A percentile compares a stretch with the other conserved stretches of the same genome.
These are phyloP conservation scores for Pachypsylla venusta DNA, from an alignment of 1,140 invertebrate species.

Conservation along the genomic window DNA sequence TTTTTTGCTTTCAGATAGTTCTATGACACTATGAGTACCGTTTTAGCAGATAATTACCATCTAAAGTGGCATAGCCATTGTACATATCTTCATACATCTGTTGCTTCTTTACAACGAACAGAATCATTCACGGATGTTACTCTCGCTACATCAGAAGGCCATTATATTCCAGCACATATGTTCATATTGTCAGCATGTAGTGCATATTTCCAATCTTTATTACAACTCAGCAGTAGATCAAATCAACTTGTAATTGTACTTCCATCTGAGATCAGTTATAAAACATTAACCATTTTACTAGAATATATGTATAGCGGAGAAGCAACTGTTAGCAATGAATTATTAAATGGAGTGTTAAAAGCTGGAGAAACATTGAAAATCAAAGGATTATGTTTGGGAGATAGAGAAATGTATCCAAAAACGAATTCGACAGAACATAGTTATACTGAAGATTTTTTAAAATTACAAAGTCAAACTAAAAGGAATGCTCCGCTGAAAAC, in stretches of 20 bases:
- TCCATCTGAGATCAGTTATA: slow-evolving; percentile 60
- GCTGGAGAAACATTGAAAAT: slow-evolving; percentile 64
- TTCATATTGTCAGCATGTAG: slow-evolving; percentile 69
- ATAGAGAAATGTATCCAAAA: slow-evolving; percentile 26
- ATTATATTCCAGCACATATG: slow-evolving; percentile 68
- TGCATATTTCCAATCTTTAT: slow-evolving; percentile 40
- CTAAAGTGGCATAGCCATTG: slow-evolving; percentile 74
- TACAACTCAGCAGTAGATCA: slow-evolving; percentile 30
- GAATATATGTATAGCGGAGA: slow-evolving; percentile 77
- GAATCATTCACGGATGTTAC: slow-evolving; percentile 73
- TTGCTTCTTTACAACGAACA: slow-evolving; percentile 57
- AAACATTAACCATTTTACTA: slow-evolving; percentile 61
- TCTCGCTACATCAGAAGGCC: slow-evolving; percentile 60
- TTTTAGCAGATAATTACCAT: slow-evolving; percentile 55
- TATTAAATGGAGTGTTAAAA: slow-evolving; percentile 56
- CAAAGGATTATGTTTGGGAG: slow-evolving; percentile 24
- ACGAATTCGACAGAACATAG: slow-evolving; percentile 20
- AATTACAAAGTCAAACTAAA: not conserved
- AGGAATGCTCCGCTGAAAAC: not conserved
- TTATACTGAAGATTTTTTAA: slow-evolving; percentile 8
- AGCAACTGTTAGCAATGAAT: slow-evolving; percentile 68
- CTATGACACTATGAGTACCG: slow-evolving; percentile 13
- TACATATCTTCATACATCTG: slow-evolving; percentile 59
- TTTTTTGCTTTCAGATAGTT: no score
- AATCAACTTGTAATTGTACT: slow-evolving; percentile 51